A percentile compares a stretch with the other conserved stretches of the same genome.
Evolutionary conservation across 2,113 vertebrate species (phyloP).

Genomic region (Genyomyrus donnyi): DNA sequence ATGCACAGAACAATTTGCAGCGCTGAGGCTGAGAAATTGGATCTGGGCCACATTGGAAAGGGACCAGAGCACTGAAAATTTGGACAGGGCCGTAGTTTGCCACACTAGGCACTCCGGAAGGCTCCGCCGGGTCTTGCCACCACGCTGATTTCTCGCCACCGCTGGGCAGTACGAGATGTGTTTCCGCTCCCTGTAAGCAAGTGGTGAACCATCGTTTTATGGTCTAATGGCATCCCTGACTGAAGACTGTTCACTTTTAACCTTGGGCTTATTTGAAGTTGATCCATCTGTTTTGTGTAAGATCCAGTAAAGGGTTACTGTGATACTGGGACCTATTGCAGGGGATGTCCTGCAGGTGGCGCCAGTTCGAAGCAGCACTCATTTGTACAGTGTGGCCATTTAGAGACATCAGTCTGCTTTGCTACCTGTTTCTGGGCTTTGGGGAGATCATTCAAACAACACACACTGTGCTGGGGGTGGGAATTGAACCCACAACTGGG

Average conservation of each 20-base stretch:
- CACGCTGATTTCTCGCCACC: neutral
- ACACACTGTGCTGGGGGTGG: neutral
- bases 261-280: neutral
- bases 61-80: slow-evolving; percentile 61
- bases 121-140: neutral
- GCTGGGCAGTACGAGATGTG: neutral
- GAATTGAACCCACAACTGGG: neutral
- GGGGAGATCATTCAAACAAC: neutral
- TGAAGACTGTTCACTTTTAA: neutral
- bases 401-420: neutral
- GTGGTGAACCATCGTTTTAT: neutral
- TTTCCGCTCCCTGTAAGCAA: neutral
- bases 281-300: neutral
- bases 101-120: neutral
- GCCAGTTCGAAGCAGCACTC: neutral
- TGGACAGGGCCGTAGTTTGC: slow-evolving; percentile 42
- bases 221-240: neutral
- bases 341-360: neutral
- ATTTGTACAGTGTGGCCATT: neutral
- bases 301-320: neutral
- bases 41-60: slow-evolving; percentile 71
- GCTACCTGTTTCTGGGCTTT: neutral
- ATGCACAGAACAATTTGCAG: slow-evolving; percentile 74
- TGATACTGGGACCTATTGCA: neutral
- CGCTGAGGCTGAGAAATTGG: slow-evolving; percentile 68